These are phyloP conservation scores for Ennomos fuscantarius DNA, from an alignment of 2,888 invertebrate species.

Conservation along the genomic window DNA sequence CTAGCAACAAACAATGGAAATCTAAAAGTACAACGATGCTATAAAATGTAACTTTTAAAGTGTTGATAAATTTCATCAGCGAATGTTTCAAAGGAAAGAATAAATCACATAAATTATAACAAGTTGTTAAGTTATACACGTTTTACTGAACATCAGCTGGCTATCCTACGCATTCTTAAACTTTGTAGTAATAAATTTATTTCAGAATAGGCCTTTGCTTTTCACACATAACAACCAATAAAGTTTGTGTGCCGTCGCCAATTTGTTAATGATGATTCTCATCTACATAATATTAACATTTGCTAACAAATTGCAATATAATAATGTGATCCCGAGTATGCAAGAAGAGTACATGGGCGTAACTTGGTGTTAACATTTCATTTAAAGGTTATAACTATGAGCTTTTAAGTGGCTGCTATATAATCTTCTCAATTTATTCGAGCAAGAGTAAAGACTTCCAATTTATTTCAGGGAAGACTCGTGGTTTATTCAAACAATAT, in stretches of 20 bases:
- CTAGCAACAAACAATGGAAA: no score
- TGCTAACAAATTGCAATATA: constrained; percentile 50
- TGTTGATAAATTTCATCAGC: no score
- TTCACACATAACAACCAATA: constrained; percentile 43
- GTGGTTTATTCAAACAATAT: no score
- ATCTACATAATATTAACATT: constrained; percentile 67
- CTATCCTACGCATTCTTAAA: no score
- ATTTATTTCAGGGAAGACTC: no score
- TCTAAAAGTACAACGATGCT: no score
- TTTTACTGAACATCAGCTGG: no score
- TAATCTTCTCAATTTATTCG: constrained; percentile 15
- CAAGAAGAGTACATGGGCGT: constrained; percentile 11
- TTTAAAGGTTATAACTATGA: constrained; percentile 18
- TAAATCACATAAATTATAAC: no score
- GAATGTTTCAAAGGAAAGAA: no score
- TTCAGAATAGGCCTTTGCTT: constrained; percentile 38
- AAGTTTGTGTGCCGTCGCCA: constrained; percentile 57
- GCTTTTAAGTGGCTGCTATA: constrained; percentile 9
- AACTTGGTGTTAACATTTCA: constrained; percentile 24
- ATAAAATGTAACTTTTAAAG: no score
- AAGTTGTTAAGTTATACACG: no score
- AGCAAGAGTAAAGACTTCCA: background rate
- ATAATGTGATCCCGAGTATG: constrained; percentile 27
- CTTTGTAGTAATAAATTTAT: background rate
- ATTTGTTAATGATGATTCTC: constrained; percentile 74